A percentile compares a stretch with the other conserved stretches of the same genome.
Evolutionary conservation across 1,140 invertebrate species (phyloP).

Genomic region (Drosophila sechellia): DNA sequence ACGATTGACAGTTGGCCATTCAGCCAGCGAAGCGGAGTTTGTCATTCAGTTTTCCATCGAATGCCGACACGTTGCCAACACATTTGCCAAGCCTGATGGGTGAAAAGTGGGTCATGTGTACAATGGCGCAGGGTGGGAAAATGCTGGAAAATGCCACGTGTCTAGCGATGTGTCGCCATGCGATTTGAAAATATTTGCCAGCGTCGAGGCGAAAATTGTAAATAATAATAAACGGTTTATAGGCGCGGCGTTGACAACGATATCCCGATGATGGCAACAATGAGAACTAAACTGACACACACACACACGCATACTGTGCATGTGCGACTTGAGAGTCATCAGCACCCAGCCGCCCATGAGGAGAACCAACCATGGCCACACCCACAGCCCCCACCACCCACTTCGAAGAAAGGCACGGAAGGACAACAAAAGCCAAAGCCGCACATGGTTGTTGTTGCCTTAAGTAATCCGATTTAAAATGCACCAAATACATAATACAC

Average conservation of each 20-base stretch:
- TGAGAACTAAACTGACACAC: conserved; percentile 34
- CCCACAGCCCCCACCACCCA: too few relatives aligned
- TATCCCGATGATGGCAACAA: conserved; percentile 51
- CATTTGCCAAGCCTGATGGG: conserved; percentile 48
- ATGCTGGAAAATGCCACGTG: conserved; percentile 56
- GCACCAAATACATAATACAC: conserved; percentile 76
- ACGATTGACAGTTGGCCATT: conserved; percentile 48
- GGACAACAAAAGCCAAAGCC: conserved; percentile 55
- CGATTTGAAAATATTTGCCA: conserved; percentile 58
- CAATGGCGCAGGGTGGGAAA: neutral
- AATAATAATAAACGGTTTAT: conserved; percentile 78
- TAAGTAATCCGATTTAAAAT: conserved; percentile 82
- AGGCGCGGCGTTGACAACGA: conserved; percentile 38
- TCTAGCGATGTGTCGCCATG: conserved; percentile 56
- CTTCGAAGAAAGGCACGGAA: conserved; percentile 8
- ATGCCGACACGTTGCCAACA: conserved; percentile 58
- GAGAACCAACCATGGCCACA: neutral
- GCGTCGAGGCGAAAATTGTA: conserved; percentile 52
- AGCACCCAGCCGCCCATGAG: neutral
- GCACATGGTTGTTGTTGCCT: conserved; percentile 69
- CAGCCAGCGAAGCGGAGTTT: conserved; percentile 20
- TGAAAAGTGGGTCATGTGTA: neutral
- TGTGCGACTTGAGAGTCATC: conserved; percentile 13
- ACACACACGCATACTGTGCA: neutral
- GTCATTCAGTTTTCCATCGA: conserved; percentile 31